Conservation (phyloP, 2,113 vertebrate genomes). For the Callipepla squamata region DNA sequence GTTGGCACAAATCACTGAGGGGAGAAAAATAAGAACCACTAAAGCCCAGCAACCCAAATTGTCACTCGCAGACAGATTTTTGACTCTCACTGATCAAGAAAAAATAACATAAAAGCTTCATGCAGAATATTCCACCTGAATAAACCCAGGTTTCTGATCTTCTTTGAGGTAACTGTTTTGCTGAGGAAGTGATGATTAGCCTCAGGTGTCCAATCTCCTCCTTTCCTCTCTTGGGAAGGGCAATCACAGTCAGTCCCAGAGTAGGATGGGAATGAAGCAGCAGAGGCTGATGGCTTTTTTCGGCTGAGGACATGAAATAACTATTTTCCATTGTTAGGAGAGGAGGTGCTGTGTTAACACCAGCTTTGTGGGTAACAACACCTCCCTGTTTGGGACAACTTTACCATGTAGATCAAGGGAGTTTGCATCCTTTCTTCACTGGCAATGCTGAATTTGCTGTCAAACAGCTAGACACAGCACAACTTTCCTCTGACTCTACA, state of each 20-base stretch:
- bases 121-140: background rate
- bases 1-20: background rate
- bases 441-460: background rate
- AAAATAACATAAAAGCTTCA: background rate
- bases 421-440: background rate
- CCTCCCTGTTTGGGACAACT: background rate
- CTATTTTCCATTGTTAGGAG: background rate
- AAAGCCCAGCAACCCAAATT: conserved; percentile 11
- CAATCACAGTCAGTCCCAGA: rapidly evolving
- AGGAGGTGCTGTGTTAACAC: background rate
- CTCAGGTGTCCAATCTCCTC: background rate
- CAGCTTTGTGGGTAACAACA: rapidly evolving
- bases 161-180: background rate
- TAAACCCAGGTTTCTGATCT: background rate
- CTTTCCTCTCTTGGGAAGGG: rapidly evolving
- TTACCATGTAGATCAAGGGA: background rate
- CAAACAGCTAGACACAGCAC: background rate
- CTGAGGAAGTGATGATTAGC: background rate
- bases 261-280: background rate
- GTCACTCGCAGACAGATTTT: background rate
- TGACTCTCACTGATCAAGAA: background rate
- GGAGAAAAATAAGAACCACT: conserved; percentile 32
- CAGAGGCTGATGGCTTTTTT: background rate
- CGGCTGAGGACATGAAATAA: background rate
- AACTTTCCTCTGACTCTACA: background rate